phyloP scores from a whole-genome alignment of 2,113 vertebrate genomes.

The Chunga burmeisteri region DNA sequence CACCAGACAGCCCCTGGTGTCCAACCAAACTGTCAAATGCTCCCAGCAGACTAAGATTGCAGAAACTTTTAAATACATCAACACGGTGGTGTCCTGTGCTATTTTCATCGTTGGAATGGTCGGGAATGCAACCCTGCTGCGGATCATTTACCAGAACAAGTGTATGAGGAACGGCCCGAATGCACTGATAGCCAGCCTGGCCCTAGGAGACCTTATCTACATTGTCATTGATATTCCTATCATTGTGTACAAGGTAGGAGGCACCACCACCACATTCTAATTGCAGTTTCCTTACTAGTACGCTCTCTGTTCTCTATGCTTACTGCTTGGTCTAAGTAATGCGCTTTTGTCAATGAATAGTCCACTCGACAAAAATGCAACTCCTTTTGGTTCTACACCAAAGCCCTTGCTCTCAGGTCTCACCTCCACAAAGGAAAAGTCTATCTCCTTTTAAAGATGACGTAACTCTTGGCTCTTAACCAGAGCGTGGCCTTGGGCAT shows the following conservation, averaged over 20 bases:
- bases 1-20: constrained; percentile 61
- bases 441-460: background rate
- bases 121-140: constrained; percentile 92
- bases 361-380: background rate
- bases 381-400: background rate
- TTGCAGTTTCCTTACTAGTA: background rate
- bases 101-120: constrained; percentile 96
- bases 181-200: constrained; percentile 94
- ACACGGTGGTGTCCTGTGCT: constrained; percentile 87
- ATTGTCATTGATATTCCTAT: constrained; percentile 93
- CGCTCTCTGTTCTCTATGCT: background rate
- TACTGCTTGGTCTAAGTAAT: background rate
- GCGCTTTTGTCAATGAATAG: background rate
- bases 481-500: background rate
- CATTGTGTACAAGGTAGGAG: constrained; percentile 92
- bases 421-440: background rate
- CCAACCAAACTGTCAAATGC: constrained; percentile 73
- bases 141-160: constrained; percentile 99
- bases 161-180: constrained; percentile 99
- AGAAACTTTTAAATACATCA: constrained; percentile 89
- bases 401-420: background rate
- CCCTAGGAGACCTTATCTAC: constrained; percentile 95
- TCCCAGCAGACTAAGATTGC: constrained; percentile 72
- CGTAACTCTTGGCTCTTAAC: background rate
- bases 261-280: background rate